Base-by-base conservation (phyloP, 2,797 vertebrate species). In the Alca torda region DNA sequence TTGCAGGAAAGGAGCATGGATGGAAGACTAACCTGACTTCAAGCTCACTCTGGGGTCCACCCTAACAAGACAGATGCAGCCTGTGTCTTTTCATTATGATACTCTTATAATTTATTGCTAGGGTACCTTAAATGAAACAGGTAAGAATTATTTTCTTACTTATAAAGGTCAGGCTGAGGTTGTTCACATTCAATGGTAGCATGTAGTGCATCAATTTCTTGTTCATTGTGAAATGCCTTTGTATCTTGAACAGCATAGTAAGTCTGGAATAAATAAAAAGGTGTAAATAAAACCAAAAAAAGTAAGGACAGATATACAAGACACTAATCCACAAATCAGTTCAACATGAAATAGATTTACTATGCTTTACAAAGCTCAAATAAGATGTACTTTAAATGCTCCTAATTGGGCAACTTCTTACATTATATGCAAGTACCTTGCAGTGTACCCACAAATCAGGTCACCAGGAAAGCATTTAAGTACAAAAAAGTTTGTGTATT, bases 101-200 rank as follows among this genome's bases (percentile, higher is more conserved):
- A 43, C 30, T 78, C 61, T 59, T 68, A 48, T 6, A 31, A 65
- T 25, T 65, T 76, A 82, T n/a, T 87, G 28, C 16, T 54, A 60
- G 41, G 16, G 24, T 65, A 89, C 48, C 25, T 80, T 76, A 84
- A 61, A 81, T 18, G 11, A 91, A 90, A 92, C 3, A 59, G 33
- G 39, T 70, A 75, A 77, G 31, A 59, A 73, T 33, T 30, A 26
- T 37, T 46, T 53, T 96, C 99, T 99, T 98, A 99, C 99, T 99
- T 99, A 98, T 99, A 99, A 87, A 99, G 99, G 97, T 99, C 99
- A 9, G 99, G 99, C 95, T 99, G 99, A 16, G 99, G 99, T 96
- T 99, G 99, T 98, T 99, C 99, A 96, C 99, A 99, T 98, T 99
- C 99, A 81, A 99, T 99, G 7, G 99, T 99, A 41, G 99, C 99